phyloP scores from a whole-genome alignment of 2,113 vertebrate genomes.

The Myrmecobius fasciatus region DNA sequence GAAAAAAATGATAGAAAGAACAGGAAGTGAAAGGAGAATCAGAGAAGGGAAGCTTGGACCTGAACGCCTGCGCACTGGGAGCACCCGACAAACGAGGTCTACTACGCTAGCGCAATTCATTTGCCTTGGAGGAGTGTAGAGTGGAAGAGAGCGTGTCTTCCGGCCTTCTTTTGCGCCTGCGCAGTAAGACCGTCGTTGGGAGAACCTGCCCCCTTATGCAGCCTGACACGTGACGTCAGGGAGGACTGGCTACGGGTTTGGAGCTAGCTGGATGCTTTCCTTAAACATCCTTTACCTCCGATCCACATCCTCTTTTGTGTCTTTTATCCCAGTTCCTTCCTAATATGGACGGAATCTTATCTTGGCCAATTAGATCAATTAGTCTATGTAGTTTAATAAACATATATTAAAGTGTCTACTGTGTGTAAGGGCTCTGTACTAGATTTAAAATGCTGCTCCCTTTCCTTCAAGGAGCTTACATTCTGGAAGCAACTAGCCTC shows the following conservation, averaged over 20 bases:
- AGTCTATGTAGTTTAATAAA: background rate
- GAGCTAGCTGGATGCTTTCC: no score
- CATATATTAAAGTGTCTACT: background rate
- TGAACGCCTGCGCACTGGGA: background rate
- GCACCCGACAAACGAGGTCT: background rate
- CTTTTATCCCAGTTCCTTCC: background rate
- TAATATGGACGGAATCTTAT: background rate
- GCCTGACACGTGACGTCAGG: background rate
- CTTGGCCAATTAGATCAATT: background rate
- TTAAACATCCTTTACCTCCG: background rate
- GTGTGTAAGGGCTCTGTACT: background rate
- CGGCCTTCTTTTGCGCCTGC: background rate
- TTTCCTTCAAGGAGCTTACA: background rate
- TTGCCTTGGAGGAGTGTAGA: background rate
- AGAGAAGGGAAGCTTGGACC: background rate
- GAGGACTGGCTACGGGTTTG: no score
- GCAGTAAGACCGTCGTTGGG: background rate
- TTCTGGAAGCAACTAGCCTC: background rate
- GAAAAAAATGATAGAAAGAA: background rate
- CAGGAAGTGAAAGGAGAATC: background rate
- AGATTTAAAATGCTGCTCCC: no score
- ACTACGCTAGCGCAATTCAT: background rate
- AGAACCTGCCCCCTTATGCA: background rate
- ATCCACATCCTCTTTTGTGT: background rate
- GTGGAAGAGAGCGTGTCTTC: background rate